Conservation (phyloP, 2,113 vertebrate species). For the Polypterus bichir region DNA sequence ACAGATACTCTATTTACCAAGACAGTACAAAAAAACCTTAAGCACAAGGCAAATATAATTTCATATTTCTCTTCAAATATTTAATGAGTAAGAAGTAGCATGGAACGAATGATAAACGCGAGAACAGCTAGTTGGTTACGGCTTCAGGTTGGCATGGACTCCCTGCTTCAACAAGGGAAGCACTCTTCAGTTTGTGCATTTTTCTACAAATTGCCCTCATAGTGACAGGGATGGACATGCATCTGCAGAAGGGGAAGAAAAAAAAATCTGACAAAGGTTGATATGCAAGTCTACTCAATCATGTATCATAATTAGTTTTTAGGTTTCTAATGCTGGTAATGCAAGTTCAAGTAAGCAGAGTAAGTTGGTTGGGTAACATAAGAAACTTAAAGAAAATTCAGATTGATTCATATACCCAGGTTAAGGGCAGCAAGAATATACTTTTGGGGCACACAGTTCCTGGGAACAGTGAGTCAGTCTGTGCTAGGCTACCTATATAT, state of each 20-base stretch:
- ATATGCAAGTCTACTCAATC: neutral
- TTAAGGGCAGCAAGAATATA: too few relatives aligned
- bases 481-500: too few relatives aligned
- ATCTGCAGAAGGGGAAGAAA: conserved; percentile 36
- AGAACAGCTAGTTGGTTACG: too few relatives aligned
- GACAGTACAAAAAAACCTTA: too few relatives aligned
- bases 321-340: neutral
- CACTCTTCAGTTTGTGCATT: conserved; percentile 13
- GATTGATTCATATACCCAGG: neutral
- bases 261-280: neutral
- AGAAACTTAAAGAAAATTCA: neutral
- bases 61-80: too few relatives aligned
- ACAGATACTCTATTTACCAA: too few relatives aligned
- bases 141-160: neutral
- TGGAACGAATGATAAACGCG: too few relatives aligned
- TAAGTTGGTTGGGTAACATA: neutral
- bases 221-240: conserved; percentile 60
- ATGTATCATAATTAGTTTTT: neutral
- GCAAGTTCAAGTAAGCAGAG: too few relatives aligned
- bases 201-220: conserved; percentile 50
- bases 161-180: neutral
- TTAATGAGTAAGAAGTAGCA: too few relatives aligned
- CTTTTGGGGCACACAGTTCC: too few relatives aligned
- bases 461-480: too few relatives aligned
- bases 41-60: too few relatives aligned